These are phyloP conservation scores for Yasuhikotakia modesta DNA, from an alignment of 2,797 vertebrate species.

Conservation along the genomic window DNA sequence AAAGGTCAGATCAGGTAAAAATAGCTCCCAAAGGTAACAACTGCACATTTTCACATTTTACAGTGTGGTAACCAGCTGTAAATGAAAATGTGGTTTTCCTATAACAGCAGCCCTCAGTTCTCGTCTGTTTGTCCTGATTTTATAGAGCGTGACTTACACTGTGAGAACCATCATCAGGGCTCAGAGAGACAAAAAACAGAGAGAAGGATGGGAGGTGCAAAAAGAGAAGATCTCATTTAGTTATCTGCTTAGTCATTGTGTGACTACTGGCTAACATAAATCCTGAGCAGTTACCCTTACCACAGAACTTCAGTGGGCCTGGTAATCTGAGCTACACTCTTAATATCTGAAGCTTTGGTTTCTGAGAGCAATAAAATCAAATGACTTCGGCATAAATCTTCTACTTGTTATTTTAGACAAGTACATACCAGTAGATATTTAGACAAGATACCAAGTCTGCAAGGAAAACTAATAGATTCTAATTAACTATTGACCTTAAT, in stretches of 20 bases:
- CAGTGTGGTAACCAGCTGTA: neutral
- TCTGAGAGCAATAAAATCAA: no score
- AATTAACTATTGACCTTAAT: no score
- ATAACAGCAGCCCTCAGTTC: neutral
- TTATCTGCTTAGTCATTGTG: neutral
- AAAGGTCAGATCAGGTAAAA: neutral
- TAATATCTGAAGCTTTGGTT: no score
- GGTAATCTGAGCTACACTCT: no score
- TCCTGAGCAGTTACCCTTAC: neutral
- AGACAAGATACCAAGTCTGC: no score
- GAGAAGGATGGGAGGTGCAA: neutral
- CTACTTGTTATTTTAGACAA: no score
- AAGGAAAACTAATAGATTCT: no score
- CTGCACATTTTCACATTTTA: slow-evolving; percentile 6
- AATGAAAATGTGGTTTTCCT: neutral
- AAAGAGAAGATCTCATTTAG: neutral
- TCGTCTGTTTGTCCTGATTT: neutral
- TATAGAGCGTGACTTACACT: neutral
- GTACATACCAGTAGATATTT: no score
- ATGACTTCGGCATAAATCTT: no score
- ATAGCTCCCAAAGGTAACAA: slow-evolving; percentile 11
- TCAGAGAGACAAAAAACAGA: neutral
- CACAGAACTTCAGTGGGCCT: no score
- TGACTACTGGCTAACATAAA: neutral
- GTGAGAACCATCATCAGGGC: neutral